A percentile compares a stretch with the other conserved stretches of the same genome.
These are phyloP conservation scores for Neotragus moschatus DNA, from an alignment of 2,113 vertebrate species.

Conservation along the genomic window DNA sequence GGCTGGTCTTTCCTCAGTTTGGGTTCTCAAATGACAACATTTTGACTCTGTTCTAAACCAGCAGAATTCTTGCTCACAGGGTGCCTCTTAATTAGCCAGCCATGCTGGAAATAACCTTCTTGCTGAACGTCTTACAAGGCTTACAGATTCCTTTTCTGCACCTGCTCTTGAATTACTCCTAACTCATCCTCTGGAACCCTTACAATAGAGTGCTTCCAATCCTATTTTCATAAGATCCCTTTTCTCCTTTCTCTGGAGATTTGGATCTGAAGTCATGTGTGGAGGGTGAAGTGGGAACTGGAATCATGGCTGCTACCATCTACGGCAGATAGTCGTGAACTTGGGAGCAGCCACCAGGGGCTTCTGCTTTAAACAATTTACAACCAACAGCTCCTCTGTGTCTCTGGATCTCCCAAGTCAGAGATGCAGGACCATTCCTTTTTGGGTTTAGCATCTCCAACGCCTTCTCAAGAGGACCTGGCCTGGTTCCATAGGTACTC, in stretches of 20 bases:
- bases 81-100: neutral
- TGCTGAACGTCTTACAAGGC: neutral
- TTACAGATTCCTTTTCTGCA: neutral
- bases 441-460: neutral
- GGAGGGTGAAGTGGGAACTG: neutral
- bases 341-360: neutral
- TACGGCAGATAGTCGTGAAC: neutral
- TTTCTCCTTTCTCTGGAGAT: neutral
- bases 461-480: neutral
- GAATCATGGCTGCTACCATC: neutral
- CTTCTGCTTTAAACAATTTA: neutral
- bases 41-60: neutral
- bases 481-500: neutral
- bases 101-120: neutral
- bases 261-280: neutral
- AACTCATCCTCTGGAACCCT: neutral
- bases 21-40: neutral
- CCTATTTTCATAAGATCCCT: neutral
- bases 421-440: neutral
- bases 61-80: neutral
- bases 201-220: neutral
- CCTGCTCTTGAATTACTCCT: neutral
- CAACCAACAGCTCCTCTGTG: neutral
- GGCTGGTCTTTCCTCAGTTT: neutral
- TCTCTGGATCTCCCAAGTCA: neutral